A percentile compares a stretch with the other conserved stretches of the same genome.
Evolutionary conservation across 1,140 invertebrate species (phyloP).

Genomic region (Proales similis): DNA sequence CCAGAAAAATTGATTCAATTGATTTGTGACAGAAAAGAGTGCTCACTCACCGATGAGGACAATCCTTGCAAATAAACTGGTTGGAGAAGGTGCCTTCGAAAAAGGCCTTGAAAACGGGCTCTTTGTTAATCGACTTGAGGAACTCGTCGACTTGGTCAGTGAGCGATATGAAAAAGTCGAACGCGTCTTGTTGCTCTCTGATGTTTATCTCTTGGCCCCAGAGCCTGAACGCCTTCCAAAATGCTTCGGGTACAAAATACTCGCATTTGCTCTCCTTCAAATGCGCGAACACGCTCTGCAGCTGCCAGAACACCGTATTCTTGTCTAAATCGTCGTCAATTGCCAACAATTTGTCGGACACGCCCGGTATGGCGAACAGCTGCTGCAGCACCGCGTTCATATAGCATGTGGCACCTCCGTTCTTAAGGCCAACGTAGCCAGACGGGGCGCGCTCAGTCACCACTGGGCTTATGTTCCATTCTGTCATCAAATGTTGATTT

Average conservation of each 20-base stretch:
- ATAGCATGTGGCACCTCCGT: conserved; percentile 86
- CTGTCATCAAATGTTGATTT: conserved; percentile 53
- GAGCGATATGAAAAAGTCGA: conserved; percentile 98
- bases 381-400: conserved; percentile 99
- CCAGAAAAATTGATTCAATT: conserved; percentile 39
- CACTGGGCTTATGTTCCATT: conserved; percentile 52
- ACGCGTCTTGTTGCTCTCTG: conserved; percentile 93
- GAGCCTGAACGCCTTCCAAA: conserved; percentile 95
- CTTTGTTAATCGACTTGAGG: conserved; percentile 38
- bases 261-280: conserved; percentile 90
- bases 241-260: conserved; percentile 87
- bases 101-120: conserved; percentile 66
- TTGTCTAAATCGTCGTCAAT: conserved; percentile 41
- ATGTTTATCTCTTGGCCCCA: conserved; percentile 76
- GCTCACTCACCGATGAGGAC: conserved; percentile 76
- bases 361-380: conserved; percentile 51
- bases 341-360: conserved; percentile 46
- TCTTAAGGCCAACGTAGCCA: conserved; percentile 52
- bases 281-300: conserved; percentile 95
- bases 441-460: not conserved
- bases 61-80: conserved; percentile 96
- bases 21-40: not conserved
- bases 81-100: conserved; percentile 93
- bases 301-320: conserved; percentile 85
- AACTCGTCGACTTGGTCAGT: conserved; percentile 94